Evolutionary conservation across 2,113 vertebrate species (phyloP).

Genomic region (Dolichotis patagonum): DNA sequence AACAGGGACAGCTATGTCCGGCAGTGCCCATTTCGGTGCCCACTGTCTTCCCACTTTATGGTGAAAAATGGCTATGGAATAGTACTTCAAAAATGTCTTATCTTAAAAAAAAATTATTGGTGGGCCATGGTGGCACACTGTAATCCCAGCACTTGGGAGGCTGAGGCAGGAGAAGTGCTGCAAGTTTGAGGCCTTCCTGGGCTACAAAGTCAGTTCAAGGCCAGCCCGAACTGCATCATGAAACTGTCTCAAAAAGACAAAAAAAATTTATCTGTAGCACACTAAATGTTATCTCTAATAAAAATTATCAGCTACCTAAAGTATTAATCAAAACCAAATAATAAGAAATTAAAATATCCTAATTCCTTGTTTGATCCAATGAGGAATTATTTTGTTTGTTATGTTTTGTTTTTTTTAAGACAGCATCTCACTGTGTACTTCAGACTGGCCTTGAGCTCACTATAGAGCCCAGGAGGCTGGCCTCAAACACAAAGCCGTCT

Average conservation of each 20-base stretch:
- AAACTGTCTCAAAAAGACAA: no score
- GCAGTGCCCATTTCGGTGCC: background rate
- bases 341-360: background rate
- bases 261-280: background rate
- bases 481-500: background rate
- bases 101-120: background rate
- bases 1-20: background rate
- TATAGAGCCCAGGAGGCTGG: background rate
- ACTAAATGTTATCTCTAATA: conserved; percentile 20
- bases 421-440: background rate
- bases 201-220: no score
- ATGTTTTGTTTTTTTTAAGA: background rate
- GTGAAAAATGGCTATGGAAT: background rate
- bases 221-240: no score
- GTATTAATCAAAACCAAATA: conserved; percentile 14
- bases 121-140: no score
- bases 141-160: no score
- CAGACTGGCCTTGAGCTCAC: background rate
- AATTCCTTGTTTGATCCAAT: background rate
- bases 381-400: background rate
- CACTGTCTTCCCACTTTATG: background rate
- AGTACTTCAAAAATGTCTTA: background rate
- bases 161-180: no score
- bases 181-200: no score
- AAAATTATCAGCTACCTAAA: conserved; percentile 30